Conservation (phyloP, 2,113 vertebrate species). For the Cryptotis parvus region DNA sequence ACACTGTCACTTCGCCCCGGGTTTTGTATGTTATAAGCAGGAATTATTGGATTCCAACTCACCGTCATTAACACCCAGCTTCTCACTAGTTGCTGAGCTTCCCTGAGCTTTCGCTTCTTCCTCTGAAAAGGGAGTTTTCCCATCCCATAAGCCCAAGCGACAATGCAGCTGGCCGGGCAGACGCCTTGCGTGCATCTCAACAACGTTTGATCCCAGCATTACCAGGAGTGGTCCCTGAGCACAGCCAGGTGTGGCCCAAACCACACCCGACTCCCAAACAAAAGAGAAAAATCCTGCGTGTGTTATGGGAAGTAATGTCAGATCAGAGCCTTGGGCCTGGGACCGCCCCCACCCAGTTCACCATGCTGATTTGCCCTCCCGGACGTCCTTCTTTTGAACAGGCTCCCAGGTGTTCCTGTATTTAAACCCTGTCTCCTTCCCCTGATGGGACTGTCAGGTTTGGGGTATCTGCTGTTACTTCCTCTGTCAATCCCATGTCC, state of each 20-base stretch:
- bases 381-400: not conserved
- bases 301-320: not conserved
- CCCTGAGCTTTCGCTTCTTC: not conserved
- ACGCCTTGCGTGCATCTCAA: no score
- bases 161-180: no score
- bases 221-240: no score
- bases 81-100: not conserved
- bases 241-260: no score
- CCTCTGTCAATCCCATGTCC: not conserved
- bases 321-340: not conserved
- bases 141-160: no score
- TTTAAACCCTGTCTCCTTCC: no score
- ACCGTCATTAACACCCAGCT: not conserved
- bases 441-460: no score
- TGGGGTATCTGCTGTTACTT: not conserved
- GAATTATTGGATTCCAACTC: not conserved
- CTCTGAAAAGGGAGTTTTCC: not conserved
- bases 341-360: accelerated
- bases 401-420: no score
- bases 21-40: not conserved
- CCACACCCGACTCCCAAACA: no score
- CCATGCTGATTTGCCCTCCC: not conserved
- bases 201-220: no score
- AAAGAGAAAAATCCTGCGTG: not conserved
- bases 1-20: no score